These are phyloP conservation scores for Halcyon smyrnensis DNA, from an alignment of 2,797 vertebrate genomes.

Conservation along the genomic window DNA sequence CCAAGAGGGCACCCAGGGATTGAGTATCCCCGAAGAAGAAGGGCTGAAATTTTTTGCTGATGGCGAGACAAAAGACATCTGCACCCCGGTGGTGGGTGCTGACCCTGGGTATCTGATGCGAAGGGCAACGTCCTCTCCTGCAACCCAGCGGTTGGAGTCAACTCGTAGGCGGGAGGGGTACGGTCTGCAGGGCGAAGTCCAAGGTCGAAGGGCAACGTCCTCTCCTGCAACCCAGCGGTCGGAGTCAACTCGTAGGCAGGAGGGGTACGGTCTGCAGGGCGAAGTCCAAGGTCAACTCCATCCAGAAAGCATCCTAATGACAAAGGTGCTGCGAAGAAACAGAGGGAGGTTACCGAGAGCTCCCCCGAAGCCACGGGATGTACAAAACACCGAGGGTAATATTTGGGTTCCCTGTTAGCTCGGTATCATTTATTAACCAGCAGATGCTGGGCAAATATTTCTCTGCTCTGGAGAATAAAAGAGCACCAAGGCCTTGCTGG, in stretches of 20 bases:
- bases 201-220: not conserved
- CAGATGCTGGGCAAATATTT: not conserved
- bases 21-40: not conserved
- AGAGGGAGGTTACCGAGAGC: not conserved
- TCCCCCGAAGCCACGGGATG: not conserved
- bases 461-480: not conserved
- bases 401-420: not conserved
- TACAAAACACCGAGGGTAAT: rapidly evolving
- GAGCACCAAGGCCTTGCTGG: not conserved
- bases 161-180: rapidly evolving
- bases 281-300: not conserved
- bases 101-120: not conserved
- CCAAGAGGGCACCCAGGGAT: not conserved
- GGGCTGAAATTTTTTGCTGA: not conserved
- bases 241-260: not conserved
- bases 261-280: not conserved
- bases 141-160: not conserved
- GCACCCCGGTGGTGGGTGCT: not conserved
- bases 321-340: not conserved
- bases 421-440: not conserved
- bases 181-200: not conserved
- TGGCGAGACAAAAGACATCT: not conserved
- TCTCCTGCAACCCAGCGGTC: not conserved
- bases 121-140: not conserved
- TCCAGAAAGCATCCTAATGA: not conserved